Evolutionary conservation across 2,797 vertebrate species (phyloP).

Genomic region (Hafferia zeledoni): DNA sequence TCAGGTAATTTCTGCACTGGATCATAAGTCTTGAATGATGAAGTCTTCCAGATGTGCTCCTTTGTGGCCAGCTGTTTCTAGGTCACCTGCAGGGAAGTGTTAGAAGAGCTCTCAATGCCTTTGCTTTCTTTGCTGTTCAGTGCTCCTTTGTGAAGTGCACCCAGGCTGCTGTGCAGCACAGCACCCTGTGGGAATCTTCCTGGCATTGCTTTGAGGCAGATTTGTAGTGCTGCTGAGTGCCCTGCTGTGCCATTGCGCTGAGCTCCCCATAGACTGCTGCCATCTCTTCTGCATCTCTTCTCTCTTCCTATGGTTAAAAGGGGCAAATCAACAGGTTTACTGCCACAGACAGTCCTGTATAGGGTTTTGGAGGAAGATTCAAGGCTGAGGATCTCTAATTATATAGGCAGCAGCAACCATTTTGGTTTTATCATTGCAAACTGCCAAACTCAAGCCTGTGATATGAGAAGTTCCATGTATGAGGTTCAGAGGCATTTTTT

Average conservation of each 20-base stretch:
- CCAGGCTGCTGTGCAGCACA: rapidly evolving
- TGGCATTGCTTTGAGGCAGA: rapidly evolving
- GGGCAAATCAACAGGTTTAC: neutral
- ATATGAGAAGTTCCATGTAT: neutral
- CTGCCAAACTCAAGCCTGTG: neutral
- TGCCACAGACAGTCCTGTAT: neutral
- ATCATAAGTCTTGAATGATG: neutral
- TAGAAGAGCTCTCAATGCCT: neutral
- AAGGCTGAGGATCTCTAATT: neutral
- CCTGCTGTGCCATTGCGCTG: rapidly evolving
- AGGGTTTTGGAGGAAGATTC: neutral
- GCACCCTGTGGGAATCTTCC: neutral
- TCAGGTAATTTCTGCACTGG: neutral
- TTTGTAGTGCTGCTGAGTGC: neutral
- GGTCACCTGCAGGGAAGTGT: rapidly evolving
- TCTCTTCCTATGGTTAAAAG: neutral
- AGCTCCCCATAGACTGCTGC: neutral
- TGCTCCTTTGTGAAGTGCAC: neutral
- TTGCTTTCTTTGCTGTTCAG: neutral
- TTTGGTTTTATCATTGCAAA: neutral
- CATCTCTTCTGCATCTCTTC: neutral
- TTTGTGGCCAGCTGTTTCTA: neutral
- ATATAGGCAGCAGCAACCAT: rapidly evolving
- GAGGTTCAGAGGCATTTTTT: neutral
- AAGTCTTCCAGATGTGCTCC: neutral